Percentiles rank a stretch among this genome's conserved stretches.
Evolutionary conservation across 2,113 vertebrate genomes (phyloP).

Genomic region (Pachypanchax playfairii): DNA sequence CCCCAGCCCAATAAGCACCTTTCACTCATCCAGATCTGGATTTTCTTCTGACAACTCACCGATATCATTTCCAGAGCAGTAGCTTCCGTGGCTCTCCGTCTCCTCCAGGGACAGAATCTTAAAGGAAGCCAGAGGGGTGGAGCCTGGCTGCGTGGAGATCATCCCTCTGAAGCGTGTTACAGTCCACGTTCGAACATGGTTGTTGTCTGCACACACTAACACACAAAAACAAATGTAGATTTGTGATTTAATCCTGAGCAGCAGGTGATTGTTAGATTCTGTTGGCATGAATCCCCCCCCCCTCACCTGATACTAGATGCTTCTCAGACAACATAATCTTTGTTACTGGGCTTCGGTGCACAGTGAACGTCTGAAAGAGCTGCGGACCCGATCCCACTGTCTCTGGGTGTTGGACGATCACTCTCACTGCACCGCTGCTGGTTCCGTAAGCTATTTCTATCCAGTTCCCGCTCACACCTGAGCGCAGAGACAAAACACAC

Average conservation of each 20-base stretch:
- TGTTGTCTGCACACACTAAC: slow-evolving; percentile 95
- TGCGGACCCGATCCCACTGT: slow-evolving; percentile 95
- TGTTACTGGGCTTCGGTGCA: slow-evolving; percentile 94
- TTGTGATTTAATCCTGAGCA: not conserved
- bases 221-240: slow-evolving; percentile 1
- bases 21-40: not conserved
- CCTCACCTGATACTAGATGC: slow-evolving; percentile 93
- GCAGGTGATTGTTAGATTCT: not conserved
- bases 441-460: slow-evolving; percentile 98
- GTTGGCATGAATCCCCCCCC: not conserved
- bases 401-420: slow-evolving; percentile 97
- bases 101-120: slow-evolving; percentile 97
- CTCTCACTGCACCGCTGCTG: slow-evolving; percentile 93
- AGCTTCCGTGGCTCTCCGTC: slow-evolving; percentile 94
- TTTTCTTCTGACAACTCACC: slow-evolving; percentile 75
- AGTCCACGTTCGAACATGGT: slow-evolving; percentile 96
- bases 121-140: slow-evolving; percentile 94
- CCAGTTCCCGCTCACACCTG: slow-evolving; percentile 97
- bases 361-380: slow-evolving; percentile 97
- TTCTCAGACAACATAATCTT: slow-evolving; percentile 99
- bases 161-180: slow-evolving; percentile 96
- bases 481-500: not conserved
- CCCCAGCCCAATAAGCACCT: not conserved
- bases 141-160: slow-evolving; percentile 98
- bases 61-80: slow-evolving; percentile 94